Conservation (phyloP, 2,113 vertebrate species). For the Leucopsar rothschildi region DNA sequence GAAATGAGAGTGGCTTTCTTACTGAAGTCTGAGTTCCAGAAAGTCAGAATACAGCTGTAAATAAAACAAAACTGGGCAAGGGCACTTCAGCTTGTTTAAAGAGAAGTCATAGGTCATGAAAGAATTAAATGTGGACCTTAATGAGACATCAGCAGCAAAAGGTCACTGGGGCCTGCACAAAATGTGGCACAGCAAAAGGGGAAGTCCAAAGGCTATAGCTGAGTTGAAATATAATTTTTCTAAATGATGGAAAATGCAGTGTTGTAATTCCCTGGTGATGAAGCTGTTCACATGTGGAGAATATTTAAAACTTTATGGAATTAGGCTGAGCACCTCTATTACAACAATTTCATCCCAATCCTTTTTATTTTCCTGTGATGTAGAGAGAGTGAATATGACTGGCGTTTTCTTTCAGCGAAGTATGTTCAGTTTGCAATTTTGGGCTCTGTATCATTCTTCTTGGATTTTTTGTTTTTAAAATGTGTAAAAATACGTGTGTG, state of each 20-base stretch:
- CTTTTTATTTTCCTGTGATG: neutral
- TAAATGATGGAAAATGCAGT: neutral
- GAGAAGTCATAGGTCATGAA: neutral
- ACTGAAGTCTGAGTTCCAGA: neutral
- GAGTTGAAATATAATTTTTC: neutral
- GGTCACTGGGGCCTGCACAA: neutral
- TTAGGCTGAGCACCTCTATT: neutral
- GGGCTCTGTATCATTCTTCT: neutral
- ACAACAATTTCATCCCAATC: neutral
- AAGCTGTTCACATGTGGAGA: neutral
- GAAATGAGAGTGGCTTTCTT: neutral
- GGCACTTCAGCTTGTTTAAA: neutral
- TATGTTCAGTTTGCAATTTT: neutral
- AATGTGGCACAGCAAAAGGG: neutral
- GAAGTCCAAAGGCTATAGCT: rapidly evolving
- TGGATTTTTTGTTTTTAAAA: neutral
- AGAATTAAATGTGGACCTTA: neutral
- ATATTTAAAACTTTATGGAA: neutral
- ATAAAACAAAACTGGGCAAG: neutral
- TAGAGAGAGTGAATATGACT: neutral
- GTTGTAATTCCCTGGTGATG: neutral
- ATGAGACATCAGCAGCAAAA: neutral
- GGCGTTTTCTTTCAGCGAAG: neutral
- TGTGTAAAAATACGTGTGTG: neutral
- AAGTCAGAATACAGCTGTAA: neutral